A percentile compares a stretch with the other conserved stretches of the same genome.
Conservation (phyloP, 2,888 invertebrate species). For the Harpagoxenus sublaevis region DNA sequence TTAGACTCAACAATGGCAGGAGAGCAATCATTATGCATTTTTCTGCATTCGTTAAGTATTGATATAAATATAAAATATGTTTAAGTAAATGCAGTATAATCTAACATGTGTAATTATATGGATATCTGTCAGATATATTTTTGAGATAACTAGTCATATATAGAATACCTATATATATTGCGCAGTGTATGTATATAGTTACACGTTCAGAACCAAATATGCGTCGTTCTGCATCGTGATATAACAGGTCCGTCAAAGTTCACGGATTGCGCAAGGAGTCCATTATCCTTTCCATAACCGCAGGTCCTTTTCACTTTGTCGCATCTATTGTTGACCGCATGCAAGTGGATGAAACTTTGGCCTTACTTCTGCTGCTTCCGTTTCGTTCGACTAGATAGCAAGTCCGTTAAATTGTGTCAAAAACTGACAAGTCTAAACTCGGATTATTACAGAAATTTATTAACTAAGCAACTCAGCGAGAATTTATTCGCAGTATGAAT, state of each 20-base stretch:
- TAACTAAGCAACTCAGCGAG: too few relatives aligned
- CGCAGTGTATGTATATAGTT: neutral
- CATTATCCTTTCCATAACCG: slow-evolving; percentile 36
- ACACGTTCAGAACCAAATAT: neutral
- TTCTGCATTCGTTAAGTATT: neutral
- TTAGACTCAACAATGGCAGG: neutral
- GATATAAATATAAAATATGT: neutral
- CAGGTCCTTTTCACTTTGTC: slow-evolving; percentile 48
- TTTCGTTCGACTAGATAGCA: slow-evolving; percentile 13
- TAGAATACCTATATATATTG: neutral
- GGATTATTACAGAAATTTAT: slow-evolving; percentile 25
- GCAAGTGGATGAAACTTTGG: slow-evolving; percentile 46
- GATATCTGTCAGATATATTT: neutral
- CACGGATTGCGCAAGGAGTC: slow-evolving; percentile 29
- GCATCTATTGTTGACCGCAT: slow-evolving; percentile 49
- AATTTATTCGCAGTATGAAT: slow-evolving; percentile 3
- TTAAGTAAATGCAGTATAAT: neutral
- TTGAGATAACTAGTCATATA: neutral
- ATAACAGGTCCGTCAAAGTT: slow-evolving; percentile 17
- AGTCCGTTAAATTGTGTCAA: neutral
- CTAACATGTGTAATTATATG: neutral
- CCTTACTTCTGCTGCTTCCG: slow-evolving; percentile 12
- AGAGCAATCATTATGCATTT: neutral
- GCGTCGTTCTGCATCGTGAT: neutral
- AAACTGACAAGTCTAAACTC: slow-evolving; percentile 5